Base-by-base conservation (phyloP, 30 jellyfish, hydroid and myxozoan genomes). In the Cassiopea xamachana region DNA sequence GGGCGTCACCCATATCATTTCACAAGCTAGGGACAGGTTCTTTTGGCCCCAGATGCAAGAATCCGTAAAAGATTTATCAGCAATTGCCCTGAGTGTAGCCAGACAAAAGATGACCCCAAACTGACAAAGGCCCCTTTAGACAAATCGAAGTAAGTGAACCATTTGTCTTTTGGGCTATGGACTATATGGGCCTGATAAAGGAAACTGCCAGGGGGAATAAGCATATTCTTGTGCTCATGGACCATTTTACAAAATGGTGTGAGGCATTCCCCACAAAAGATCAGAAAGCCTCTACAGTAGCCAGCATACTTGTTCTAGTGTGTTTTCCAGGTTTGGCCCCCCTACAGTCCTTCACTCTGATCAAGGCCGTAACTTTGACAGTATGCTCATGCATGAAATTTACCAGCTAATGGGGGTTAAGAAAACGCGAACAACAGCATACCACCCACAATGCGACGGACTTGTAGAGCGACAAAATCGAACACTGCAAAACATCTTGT, bases 21-120 rank as follows among this genome's bases (percentile, higher is more conserved):
- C 0, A 55, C 64, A 0, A 55, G 64, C 64, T 55, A 55, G 64
- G 64, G 64, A 55, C 0, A 55, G 64, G 64, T 55, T 55, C 64
- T 55, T 55, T 55, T 55, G 64, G 64, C 64, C 64, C 64, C 7
- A 0, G 10, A 97, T 94, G 59, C 87, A 77, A 1, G 90, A 79
- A 82, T 27, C 39, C 68, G 1, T 62, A 84, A 2, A 79, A 70
- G 74, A 92, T 93, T 92, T 92, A 60, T 79, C 84, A 47, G 73
- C 90, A 55, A 51, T 90, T 43, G 98, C 93, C 4, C 80, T 78
- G 12, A 96, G 86, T 77, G 87, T 86, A 55, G 89, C 93, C 72
- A 88, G 98, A 1, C 93, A 89, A 44, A 14, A 85, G 75, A 16
- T 0, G 62, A 76, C 81, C 85, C 64, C 7, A 55, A 55, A 0